Evolutionary conservation across 2,113 vertebrate genomes (phyloP).

Genomic region (Amblyornis subalaris): DNA sequence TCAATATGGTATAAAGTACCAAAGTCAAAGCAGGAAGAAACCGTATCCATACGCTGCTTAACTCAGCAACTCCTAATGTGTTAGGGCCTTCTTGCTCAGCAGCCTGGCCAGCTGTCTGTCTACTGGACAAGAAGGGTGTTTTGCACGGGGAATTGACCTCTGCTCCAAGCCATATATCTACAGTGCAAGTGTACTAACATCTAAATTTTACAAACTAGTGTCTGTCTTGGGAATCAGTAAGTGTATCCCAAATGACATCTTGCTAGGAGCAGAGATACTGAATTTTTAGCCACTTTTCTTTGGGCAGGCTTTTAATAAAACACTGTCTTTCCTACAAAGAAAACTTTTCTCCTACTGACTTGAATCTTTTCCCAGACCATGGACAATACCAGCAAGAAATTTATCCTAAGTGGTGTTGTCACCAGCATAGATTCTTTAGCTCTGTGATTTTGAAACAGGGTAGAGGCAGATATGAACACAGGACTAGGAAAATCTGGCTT

Average conservation of each 20-base stretch:
- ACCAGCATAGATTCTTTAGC: not conserved
- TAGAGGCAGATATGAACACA: not conserved
- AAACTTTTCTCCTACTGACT: not conserved
- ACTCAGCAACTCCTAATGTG: not conserved
- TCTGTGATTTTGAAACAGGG: not conserved
- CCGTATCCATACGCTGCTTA: accelerated
- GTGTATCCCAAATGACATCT: not conserved
- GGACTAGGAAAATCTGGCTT: not conserved
- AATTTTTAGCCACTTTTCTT: not conserved
- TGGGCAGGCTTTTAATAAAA: not conserved
- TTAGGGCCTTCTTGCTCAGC: not conserved
- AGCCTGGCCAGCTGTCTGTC: not conserved
- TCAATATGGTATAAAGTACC: not conserved
- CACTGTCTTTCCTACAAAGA: not conserved
- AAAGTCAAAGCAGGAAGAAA: not conserved
- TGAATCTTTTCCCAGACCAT: not conserved
- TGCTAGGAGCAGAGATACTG: not conserved
- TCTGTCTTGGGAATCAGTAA: not conserved
- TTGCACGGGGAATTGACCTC: not conserved
- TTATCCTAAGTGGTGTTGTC: not conserved
- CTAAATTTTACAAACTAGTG: not conserved
- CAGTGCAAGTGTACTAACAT: not conserved
- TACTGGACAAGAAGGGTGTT: not conserved
- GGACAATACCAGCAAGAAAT: not conserved
- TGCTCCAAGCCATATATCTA: not conserved